Base-by-base conservation (phyloP, 1,140 invertebrate species). In the Daktulosphaira vitifoliae region DNA sequence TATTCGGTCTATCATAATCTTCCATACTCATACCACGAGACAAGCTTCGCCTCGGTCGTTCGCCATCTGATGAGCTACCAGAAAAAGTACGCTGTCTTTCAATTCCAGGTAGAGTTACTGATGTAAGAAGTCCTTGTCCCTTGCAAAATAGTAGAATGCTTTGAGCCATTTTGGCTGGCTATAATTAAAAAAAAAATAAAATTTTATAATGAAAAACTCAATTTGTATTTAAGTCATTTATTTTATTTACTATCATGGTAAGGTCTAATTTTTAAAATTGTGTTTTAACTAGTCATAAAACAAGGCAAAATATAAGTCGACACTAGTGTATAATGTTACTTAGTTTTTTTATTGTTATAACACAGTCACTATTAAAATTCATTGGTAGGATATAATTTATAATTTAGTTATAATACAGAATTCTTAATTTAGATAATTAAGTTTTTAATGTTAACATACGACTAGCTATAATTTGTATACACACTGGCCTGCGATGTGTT, bases 81-180 rank as follows among this genome's bases (percentile, higher is more conserved):
- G 80, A 81, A 68, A 77, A 80, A 38, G 80, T 80, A 15, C 81
- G 72, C 65, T 79, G 78, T 56, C 80, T 78, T 71, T 86, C 84
- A 25, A 87, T 80, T 6, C 84, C 85, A 0, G 84, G 84, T 73
- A 86, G 79, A 2, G 84, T 81, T 7, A 87, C 79, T 0, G 85
- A 87, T 38, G 85, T 88, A 68, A 88, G 78, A 59, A 86, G 75
- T 3, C 88, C 87, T 71, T 87, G 81, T 3, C 88, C 88, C 74
- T 91, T 88, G 74, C 85, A 85, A 78, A 90, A 90, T 53, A 90
- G 81, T 51, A 89, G 76, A 69, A 89, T 82, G 65, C 86, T 87
- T 69, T 89, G 87, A 18, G 87, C 85, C 18, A 89, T 81, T 72
- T 89, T 89, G 2, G 85, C 85, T 9, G 88, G 87, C 85, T 89